Percentiles rank a stretch among this genome's conserved stretches.
These are phyloP conservation scores for Aurelia aurita DNA, from an alignment of 30 jellyfish, hydroid and myxozoan species.

Conservation along the genomic window DNA sequence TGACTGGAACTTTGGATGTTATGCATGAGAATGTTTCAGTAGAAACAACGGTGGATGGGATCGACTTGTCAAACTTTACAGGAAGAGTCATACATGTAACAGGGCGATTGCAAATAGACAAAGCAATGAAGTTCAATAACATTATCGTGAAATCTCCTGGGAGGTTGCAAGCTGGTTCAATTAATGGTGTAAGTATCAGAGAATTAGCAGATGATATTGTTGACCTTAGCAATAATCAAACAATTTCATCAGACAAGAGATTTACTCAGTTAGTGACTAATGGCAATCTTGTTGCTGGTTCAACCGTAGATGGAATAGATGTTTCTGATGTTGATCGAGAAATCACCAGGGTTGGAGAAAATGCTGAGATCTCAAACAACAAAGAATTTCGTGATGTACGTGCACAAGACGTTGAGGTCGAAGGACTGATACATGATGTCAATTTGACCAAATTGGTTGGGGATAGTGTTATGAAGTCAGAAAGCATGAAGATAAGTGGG, in stretches of 20 bases:
- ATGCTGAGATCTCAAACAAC: constrained; percentile 2
- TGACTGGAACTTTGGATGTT: neutral
- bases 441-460: constrained; percentile 14
- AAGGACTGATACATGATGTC: constrained; percentile 38
- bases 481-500: constrained; percentile 16
- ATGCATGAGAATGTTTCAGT: constrained; percentile 29
- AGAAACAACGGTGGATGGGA: constrained; percentile 71
- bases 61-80: constrained; percentile 59
- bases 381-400: neutral
- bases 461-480: constrained; percentile 38
- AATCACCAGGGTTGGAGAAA: constrained; percentile 19
- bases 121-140: neutral
- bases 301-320: constrained; percentile 60
- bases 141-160: neutral
- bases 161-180: neutral
- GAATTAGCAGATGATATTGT: constrained; percentile 66
- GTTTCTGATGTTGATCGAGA: constrained; percentile 37
- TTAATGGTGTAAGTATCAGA: constrained; percentile 69
- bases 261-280: constrained; percentile 18
- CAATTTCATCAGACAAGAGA: constrained; percentile 33
- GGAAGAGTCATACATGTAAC: neutral
- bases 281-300: constrained; percentile 41
- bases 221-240: constrained; percentile 60
- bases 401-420: constrained; percentile 10
- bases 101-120: neutral